Conservation (phyloP, 1,140 invertebrate species). For the Drosophila auraria region DNA sequence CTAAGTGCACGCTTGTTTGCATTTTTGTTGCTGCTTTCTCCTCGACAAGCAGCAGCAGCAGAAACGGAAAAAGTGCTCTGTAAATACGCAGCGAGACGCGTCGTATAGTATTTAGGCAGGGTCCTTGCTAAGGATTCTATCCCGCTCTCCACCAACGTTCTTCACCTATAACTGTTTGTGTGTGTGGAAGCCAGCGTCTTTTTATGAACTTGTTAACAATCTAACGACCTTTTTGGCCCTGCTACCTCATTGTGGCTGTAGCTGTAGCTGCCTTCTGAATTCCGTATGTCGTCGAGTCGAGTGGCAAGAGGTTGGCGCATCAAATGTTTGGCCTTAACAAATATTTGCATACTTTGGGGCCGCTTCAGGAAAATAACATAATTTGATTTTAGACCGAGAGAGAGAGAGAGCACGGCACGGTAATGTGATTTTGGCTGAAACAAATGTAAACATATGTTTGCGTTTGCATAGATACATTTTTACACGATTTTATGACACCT, state of each 20-base stretch:
- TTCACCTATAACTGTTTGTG: slow-evolving; percentile 43
- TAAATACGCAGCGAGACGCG: slow-evolving; percentile 72
- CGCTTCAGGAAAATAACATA: slow-evolving; percentile 78
- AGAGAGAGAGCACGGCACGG: slow-evolving; percentile 19
- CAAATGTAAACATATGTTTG: slow-evolving; percentile 56
- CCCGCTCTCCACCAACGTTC: background rate
- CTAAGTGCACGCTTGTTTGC: slow-evolving; percentile 45
- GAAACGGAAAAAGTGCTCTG: slow-evolving; percentile 72
- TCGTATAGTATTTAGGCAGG: slow-evolving; percentile 74
- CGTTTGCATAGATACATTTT: slow-evolving; percentile 9
- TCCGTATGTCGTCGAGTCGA: slow-evolving; percentile 35
- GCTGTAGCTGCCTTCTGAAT: slow-evolving; percentile 24
- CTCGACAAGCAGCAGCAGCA: slow-evolving; percentile 30
- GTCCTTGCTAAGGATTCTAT: slow-evolving; percentile 24
- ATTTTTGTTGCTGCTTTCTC: slow-evolving; percentile 40
- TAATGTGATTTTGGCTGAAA: slow-evolving; percentile 65
- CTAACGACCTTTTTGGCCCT: slow-evolving; percentile 74
- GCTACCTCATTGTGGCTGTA: slow-evolving; percentile 40
- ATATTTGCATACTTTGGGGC: slow-evolving; percentile 80
- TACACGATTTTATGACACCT: slow-evolving; percentile 6
- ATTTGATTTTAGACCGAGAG: slow-evolving; percentile 62
- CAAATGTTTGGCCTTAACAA: slow-evolving; percentile 72
- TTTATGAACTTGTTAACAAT: slow-evolving; percentile 84
- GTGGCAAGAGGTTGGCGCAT: slow-evolving; percentile 52
- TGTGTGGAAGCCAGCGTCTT: slow-evolving; percentile 55